Evolutionary conservation across 2,797 vertebrate genomes (phyloP).

Genomic region (Danio kyathit): DNA sequence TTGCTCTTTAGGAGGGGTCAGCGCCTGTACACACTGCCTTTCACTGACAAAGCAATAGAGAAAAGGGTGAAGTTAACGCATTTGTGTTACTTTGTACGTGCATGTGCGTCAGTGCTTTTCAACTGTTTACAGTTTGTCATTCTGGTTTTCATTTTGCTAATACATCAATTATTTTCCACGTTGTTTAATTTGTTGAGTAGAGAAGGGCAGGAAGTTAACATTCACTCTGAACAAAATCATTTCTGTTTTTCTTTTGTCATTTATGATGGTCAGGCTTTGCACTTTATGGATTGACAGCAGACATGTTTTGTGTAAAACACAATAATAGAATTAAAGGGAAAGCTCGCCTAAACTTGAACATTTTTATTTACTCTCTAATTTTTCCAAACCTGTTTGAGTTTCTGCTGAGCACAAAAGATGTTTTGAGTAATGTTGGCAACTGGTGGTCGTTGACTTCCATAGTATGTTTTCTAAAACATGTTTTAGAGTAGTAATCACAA

Average conservation of each 20-base stretch:
- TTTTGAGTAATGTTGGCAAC: no score
- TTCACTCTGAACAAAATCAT: background rate
- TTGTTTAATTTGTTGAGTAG: background rate
- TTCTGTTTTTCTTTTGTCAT: background rate
- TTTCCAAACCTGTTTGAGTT: no score
- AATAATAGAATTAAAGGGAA: background rate
- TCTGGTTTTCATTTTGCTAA: background rate
- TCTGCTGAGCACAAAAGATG: no score
- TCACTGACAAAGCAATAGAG: constrained; percentile 31
- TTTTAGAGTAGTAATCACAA: no score
- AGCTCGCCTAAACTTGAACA: no score
- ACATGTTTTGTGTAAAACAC: background rate
- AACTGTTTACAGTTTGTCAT: background rate
- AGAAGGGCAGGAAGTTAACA: background rate
- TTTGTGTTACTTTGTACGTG: constrained; percentile 2
- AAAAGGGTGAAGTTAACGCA: constrained; percentile 26
- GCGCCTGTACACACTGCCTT: constrained; percentile 16
- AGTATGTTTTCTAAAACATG: no score
- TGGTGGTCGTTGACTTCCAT: no score
- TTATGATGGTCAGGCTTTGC: background rate
- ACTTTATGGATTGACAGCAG: background rate
- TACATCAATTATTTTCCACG: background rate
- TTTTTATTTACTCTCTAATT: no score
- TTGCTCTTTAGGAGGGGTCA: background rate
- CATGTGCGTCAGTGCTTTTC: constrained; percentile 34